These are phyloP conservation scores for Diloba caeruleocephala DNA, from an alignment of 2,888 invertebrate genomes.

Conservation along the genomic window DNA sequence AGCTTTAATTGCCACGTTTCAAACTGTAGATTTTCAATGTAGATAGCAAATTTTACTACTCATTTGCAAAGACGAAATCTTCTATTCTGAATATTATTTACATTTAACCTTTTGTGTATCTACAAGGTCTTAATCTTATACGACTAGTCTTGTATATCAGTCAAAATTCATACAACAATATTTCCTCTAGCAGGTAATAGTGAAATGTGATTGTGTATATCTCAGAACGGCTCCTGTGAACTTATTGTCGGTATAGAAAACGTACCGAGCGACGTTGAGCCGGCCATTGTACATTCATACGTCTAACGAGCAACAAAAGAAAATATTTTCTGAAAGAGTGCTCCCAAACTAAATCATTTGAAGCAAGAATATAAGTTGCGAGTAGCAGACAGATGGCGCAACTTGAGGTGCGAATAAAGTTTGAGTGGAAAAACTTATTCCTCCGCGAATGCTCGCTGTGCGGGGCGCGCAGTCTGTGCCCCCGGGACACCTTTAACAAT, in stretches of 20 bases:
- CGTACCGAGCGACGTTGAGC: conserved; percentile 53
- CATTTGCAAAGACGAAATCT: too few relatives aligned
- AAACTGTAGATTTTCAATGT: too few relatives aligned
- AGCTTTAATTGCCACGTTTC: too few relatives aligned
- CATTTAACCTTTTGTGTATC: conserved; percentile 1
- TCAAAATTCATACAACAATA: conserved; percentile 38
- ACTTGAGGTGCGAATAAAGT: conserved; percentile 87
- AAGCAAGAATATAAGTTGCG: conserved; percentile 85
- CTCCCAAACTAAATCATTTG: conserved; percentile 87
- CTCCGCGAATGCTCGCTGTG: conserved; percentile 72
- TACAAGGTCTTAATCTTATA: conserved; percentile 7
- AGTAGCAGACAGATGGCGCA: conserved; percentile 76
- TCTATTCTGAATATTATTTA: conserved; percentile 14
- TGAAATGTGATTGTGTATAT: conserved; percentile 52
- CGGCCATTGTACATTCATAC: conserved; percentile 80
- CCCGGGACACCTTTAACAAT: conserved; percentile 85
- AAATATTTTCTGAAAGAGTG: conserved; percentile 84
- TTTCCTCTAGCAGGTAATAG: conserved; percentile 34
- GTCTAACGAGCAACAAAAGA: conserved; percentile 78
- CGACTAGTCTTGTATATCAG: conserved; percentile 18
- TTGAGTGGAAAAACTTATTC: conserved; percentile 88
- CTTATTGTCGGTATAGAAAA: conserved; percentile 62
- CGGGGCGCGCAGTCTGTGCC: conserved; percentile 72
- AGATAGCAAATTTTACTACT: too few relatives aligned
- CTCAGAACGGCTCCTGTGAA: conserved; percentile 59